Evolutionary conservation across 2,113 vertebrate species (phyloP), one percentile per base, ranked within the genome.

Genomic region (Zapus hudsonius): DNA sequence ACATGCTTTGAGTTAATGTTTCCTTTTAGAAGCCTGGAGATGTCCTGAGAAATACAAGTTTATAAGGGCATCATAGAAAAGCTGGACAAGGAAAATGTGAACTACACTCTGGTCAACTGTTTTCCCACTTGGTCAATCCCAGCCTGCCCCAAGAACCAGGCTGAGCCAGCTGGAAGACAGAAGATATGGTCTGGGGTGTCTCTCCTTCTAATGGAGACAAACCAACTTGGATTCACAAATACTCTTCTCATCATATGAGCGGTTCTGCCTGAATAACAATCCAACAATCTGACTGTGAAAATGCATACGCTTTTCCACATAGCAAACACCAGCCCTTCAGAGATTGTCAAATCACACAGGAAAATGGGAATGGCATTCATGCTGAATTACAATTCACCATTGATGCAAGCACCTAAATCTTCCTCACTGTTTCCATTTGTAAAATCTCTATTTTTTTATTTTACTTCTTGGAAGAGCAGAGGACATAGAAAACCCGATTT

Each of bases 401-500:
- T 66, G 74, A 63, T 47, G 2, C 27, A 72, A 27, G 57, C 94
- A 94, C 74, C 91, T 84, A 91, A 94, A 15, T 1, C 20, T 70
- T 92, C 93, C 64, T 93, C 79, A 81, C 92, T 94, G 42, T 91
- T 96, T 91, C 73, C 87, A 84, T 84, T 84, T 89, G 42, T 25
- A 73, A 89, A 93, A 44, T 27, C 33, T 33, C n/a, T 76, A 2
- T n/a, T 89, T 82, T 90, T 87, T 67, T 29, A 22, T 89, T 93
- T 63, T n/a, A 61, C 38, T 40, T 87, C 81, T 61, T 84, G 12
- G 13, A 27, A 33, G 19, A 47, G 2, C 15, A 74, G 23, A 16
- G 22, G 19, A 33, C 57, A 78, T 11, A 47, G 36, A 15, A 75
- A 66, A 90, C 61, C 57, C 12, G 13, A 17, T 55, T 16, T 90